phyloP scores from a whole-genome alignment of 2,888 invertebrate genomes.

The Brachypalpus laphriformis region DNA sequence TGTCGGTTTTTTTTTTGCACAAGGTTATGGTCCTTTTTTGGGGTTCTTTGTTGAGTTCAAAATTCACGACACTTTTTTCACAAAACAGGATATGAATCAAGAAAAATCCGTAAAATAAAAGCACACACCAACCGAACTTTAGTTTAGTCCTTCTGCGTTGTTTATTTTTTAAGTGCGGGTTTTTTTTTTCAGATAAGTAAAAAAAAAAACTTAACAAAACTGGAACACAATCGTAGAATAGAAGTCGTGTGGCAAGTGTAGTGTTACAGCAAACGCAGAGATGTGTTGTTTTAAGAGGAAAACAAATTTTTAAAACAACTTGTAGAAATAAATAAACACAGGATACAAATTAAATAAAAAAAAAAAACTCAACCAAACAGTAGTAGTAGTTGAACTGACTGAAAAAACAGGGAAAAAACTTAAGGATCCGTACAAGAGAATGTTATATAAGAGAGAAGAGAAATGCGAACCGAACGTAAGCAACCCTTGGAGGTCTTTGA shows the following conservation, averaged over 20 bases:
- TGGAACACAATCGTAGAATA: constrained; percentile 66
- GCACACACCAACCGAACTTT: constrained; percentile 47
- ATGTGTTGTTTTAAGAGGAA: constrained; percentile 38
- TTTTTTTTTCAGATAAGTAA: constrained; percentile 57
- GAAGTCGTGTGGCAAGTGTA: constrained; percentile 76
- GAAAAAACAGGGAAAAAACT: constrained; percentile 80
- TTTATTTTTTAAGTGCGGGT: constrained; percentile 33
- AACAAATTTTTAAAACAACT: constrained; percentile 40
- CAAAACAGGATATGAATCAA: constrained; percentile 39
- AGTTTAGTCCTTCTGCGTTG: constrained; percentile 30
- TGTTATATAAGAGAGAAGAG: constrained; percentile 83
- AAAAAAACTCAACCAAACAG: constrained; percentile 54
- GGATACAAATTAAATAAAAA: constrained; percentile 38
- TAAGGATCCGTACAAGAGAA: constrained; percentile 81
- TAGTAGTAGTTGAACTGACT: constrained; percentile 67
- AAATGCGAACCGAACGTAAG: constrained; percentile 84
- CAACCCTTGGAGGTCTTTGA: constrained; percentile 84
- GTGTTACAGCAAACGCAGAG: constrained; percentile 78
- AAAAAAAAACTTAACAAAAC: constrained; percentile 74
- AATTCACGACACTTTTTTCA: constrained; percentile 54
- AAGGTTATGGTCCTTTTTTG: constrained; percentile 46
- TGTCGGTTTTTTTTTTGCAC: constrained; percentile 11
- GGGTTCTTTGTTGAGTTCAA: constrained; percentile 34
- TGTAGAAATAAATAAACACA: constrained; percentile 44
- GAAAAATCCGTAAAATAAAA: constrained; percentile 42